A percentile compares a stretch with the other conserved stretches of the same genome.
These are phyloP conservation scores for Rotaria socialis DNA, from an alignment of 2,888 invertebrate genomes.

Conservation along the genomic window DNA sequence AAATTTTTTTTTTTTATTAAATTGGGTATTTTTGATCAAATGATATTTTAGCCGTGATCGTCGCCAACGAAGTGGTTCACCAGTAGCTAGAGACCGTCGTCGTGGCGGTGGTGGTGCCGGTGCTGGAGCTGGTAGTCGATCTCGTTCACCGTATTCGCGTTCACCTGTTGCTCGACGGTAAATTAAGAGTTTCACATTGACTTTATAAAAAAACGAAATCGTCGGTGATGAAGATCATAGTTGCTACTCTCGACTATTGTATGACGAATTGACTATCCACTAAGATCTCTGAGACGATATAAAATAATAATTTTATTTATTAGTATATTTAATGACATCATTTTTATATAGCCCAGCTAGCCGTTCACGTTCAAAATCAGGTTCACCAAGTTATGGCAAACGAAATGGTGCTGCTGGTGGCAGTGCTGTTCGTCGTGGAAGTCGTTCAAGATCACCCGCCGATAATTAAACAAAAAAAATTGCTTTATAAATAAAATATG, in stretches of 20 bases:
- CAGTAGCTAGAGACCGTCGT: background rate
- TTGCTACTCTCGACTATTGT: constrained; percentile 20
- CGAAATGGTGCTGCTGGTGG: background rate
- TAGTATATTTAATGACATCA: background rate
- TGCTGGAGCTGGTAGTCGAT: background rate
- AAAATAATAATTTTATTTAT: background rate
- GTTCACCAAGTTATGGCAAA: background rate
- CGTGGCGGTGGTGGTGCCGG: background rate
- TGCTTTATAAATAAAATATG: background rate
- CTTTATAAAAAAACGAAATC: background rate
- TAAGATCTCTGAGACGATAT: constrained; percentile 35
- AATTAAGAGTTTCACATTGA: background rate
- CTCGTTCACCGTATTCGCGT: background rate
- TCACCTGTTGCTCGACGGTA: constrained; percentile 11
- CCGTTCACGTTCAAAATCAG: background rate
- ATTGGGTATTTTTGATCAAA: too few species aligned
- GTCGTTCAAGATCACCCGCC: constrained; percentile 1
- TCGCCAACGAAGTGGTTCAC: constrained; percentile 1
- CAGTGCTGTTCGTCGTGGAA: background rate
- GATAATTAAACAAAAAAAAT: background rate
- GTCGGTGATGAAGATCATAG: background rate
- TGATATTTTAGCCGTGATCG: constrained; percentile 10
- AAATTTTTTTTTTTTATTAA: background rate
- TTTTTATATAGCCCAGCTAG: background rate
- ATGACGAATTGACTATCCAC: constrained; percentile 8